Evolutionary conservation across 2,113 vertebrate species (phyloP), one percentile per base, ranked within the genome.

Genomic region (Willisornis vidua): DNA sequence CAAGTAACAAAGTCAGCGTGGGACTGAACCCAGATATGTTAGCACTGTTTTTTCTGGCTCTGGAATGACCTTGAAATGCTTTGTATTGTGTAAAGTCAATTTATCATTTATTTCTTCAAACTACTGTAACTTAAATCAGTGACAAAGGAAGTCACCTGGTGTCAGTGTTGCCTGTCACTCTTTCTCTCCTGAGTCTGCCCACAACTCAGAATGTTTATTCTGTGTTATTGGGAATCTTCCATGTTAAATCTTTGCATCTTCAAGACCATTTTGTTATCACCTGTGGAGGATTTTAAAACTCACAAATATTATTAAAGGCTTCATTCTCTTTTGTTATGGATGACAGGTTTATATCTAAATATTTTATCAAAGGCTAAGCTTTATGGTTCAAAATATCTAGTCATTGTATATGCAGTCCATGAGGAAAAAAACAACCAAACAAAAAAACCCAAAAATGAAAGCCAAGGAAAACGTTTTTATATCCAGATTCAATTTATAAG

Each of bases 111-210:
- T 54, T 15, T 73, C 33, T 84, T 93, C 10, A 77, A 93, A 43
- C 12, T n/a, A 23, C 8, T 43, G 7, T 29, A 29, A 7, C 8
- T 49, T 22, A 72, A 25, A 62, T 9, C 0, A 0, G 12, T 19
- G 22, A 37, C 18, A 72, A 45, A 75, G 4, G 19, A 25, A 61
- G 9, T n/a, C 16, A 49, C 7, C 18, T 45, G 18, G 3, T 5
- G 3, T 52, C 29, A 18, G 7, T n/a, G 12, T 51, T 35, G 7
- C 9, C 12, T 37, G 15, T 16, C 48, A 10, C 4, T 67, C 11
- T 72, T 92, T 72, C 22, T n/a, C 19, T 66, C 13, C 37, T 43
- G 23, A 55, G 28, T 51, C 29, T 65, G 39, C 3, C 6, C 39
- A 33, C 29, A 79, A 9, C 2, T 9, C 37, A 35, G 23, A 68